Conservation (phyloP, 2,113 vertebrate species). For the Nycticryphes semicollaris region DNA sequence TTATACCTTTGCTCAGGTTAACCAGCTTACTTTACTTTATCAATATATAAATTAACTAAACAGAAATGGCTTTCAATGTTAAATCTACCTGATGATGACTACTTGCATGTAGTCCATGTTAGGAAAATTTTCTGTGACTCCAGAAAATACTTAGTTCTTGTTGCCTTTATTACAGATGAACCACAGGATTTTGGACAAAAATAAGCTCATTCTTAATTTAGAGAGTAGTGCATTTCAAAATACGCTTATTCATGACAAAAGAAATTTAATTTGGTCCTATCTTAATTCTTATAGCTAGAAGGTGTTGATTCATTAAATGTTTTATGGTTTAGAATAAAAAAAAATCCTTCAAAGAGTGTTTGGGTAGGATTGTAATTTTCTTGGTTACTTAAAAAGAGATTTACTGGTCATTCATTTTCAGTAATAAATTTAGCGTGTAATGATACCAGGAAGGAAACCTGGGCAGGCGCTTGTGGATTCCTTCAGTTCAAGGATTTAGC, state of each 20-base stretch:
- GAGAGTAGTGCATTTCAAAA: neutral
- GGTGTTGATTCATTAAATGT: neutral
- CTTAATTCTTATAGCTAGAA: neutral
- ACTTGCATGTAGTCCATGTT: neutral
- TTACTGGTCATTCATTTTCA: neutral
- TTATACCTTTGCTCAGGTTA: neutral
- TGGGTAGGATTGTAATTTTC: neutral
- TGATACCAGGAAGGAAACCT: neutral
- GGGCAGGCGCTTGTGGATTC: neutral
- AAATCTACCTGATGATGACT: neutral
- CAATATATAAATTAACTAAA: neutral
- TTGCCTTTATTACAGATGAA: neutral
- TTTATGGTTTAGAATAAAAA: neutral
- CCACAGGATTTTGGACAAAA: neutral
- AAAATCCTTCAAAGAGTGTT: neutral
- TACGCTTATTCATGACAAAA: neutral
- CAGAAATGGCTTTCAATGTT: neutral
- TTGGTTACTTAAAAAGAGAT: neutral
- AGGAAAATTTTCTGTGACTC: neutral
- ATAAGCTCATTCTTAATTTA: neutral
- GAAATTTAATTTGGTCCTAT: neutral
- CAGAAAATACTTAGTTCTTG: neutral
- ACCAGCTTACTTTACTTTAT: neutral
- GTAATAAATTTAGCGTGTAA: neutral
- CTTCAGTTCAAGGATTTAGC: neutral